Evolutionary conservation across 2,797 vertebrate species (phyloP).

Genomic region (Psittacula derbiana): DNA sequence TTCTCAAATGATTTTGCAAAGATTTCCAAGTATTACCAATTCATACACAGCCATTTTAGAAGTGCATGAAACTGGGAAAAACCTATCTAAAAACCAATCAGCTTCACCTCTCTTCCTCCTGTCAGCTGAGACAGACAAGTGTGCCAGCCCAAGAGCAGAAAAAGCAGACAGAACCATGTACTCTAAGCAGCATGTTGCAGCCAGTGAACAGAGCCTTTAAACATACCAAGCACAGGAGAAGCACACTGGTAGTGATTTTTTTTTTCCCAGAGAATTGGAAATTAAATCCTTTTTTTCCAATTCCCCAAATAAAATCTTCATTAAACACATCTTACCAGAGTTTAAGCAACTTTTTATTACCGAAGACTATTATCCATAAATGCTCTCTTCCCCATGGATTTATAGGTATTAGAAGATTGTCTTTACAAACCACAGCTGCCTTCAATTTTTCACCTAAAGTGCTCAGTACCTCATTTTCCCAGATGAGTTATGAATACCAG

Average conservation of each 20-base stretch:
- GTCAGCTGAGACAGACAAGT: neutral
- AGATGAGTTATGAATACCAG: neutral
- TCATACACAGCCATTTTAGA: neutral
- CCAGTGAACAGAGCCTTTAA: neutral
- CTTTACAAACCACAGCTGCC: neutral
- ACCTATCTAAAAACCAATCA: neutral
- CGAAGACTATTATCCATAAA: neutral
- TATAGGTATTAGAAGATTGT: neutral
- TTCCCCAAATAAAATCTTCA: neutral
- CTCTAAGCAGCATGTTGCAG: neutral
- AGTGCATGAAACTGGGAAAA: neutral
- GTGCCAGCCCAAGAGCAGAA: neutral
- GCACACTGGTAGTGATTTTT: neutral
- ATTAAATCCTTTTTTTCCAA: neutral
- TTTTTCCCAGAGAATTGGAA: neutral
- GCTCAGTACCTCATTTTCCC: neutral
- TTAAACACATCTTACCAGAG: neutral
- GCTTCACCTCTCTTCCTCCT: neutral
- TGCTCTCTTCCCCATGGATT: neutral
- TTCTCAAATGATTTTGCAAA: neutral
- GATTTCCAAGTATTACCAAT: neutral
- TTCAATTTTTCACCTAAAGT: neutral
- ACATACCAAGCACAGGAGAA: neutral
- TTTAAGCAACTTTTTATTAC: neutral
- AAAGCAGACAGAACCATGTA: neutral